Conservation (phyloP, 1,140 invertebrate species). For the Paraescarpia echinospica region DNA sequence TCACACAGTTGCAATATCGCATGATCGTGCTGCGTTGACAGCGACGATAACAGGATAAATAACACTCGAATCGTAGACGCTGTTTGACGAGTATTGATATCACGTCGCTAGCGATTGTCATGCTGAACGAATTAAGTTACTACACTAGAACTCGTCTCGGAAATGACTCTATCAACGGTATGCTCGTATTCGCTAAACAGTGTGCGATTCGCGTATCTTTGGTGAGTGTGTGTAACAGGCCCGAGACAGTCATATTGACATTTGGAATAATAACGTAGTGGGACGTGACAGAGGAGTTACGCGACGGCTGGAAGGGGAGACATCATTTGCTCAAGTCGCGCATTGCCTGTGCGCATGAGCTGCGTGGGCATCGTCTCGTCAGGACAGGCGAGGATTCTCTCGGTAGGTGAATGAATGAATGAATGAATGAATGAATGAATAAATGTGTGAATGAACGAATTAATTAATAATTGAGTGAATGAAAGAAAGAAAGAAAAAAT, state of each 20-base stretch:
- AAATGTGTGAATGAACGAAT: not conserved
- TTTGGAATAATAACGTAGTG: not conserved
- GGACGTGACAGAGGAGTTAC: not conserved
- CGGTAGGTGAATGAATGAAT: not conserved
- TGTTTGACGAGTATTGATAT: not conserved
- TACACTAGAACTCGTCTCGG: not conserved
- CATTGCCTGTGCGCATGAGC: not conserved
- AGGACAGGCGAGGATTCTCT: not conserved
- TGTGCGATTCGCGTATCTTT: not conserved
- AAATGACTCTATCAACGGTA: not conserved
- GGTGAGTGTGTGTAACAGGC: not conserved
- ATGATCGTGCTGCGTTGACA: not conserved
- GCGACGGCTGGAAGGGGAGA: too few species aligned
- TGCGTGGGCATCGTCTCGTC: not conserved
- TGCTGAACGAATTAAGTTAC: not conserved
- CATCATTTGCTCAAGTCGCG: too few species aligned
- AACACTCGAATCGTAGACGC: too few species aligned
- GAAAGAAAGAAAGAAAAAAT: not conserved
- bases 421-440: not conserved
- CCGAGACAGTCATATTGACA: not conserved
- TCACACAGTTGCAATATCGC: not conserved
- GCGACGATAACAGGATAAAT: not conserved
- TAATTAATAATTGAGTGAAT: not conserved
- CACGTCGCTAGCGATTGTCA: not conserved
- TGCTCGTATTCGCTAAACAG: not conserved